These are phyloP conservation scores for Pachymerium ferrugineum DNA, from an alignment of 2,888 invertebrate genomes.

Conservation along the genomic window DNA sequence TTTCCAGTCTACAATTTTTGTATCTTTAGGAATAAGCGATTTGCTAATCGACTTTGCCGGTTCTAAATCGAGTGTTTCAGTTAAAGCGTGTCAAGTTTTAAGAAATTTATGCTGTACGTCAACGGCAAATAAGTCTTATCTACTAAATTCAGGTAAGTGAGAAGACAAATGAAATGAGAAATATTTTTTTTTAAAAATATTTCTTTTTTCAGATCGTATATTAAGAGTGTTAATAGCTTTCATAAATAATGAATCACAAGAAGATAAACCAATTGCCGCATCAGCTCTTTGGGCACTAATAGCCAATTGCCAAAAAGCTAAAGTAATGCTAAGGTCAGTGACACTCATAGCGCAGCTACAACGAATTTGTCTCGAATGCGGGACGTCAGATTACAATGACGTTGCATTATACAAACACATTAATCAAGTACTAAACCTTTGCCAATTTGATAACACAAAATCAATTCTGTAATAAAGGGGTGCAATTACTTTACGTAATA, in stretches of 20 bases:
- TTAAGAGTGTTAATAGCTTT: not conserved
- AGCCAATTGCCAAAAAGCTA: conserved; percentile 28
- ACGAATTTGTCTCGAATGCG: conserved; percentile 15
- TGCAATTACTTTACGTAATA: too few relatives aligned
- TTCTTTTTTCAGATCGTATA: not conserved
- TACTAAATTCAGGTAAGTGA: not conserved
- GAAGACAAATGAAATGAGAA: too few relatives aligned
- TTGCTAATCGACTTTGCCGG: not conserved
- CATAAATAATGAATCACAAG: not conserved
- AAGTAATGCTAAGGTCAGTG: not conserved
- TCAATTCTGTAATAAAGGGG: too few relatives aligned
- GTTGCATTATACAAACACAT: not conserved
- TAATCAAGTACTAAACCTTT: not conserved
- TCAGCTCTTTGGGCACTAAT: conserved; percentile 29
- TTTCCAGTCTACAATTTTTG: not conserved
- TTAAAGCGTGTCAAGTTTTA: not conserved
- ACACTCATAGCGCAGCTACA: not conserved
- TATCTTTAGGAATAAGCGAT: not conserved
- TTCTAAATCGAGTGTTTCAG: not conserved
- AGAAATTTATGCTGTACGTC: conserved; percentile 5
- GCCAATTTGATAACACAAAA: not conserved
- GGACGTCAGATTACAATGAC: not conserved
- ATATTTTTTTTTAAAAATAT: too few relatives aligned
- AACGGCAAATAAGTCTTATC: not conserved
- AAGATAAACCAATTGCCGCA: conserved; percentile 5